phyloP scores from a whole-genome alignment of 2,888 invertebrate species.

The Diplolepis rosae region DNA sequence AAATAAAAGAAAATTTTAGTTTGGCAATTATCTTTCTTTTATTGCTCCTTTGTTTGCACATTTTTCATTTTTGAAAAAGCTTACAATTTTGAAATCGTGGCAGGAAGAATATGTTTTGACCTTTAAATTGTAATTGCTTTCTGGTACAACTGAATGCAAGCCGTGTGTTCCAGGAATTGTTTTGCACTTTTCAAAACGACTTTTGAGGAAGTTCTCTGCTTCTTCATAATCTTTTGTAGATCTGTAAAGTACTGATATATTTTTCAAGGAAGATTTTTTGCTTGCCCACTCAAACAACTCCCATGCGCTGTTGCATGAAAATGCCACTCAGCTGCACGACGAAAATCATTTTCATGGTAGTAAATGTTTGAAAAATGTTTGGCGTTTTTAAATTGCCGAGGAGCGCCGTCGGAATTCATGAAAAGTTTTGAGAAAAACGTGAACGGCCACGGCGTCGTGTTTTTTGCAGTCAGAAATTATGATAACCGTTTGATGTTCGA shows the following conservation, averaged over 20 bases:
- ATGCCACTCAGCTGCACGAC: constrained; percentile 34
- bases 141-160: constrained; percentile 26
- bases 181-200: constrained; percentile 31
- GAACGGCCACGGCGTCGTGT: constrained; percentile 25
- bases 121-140: not conserved
- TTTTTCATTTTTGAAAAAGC: no score
- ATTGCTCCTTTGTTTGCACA: no score
- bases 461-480: constrained; percentile 15
- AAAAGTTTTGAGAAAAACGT: constrained; percentile 28
- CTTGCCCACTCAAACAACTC: constrained; percentile 37
- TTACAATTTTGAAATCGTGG: no score
- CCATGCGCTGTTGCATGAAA: constrained; percentile 39
- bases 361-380: constrained; percentile 34
- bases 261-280: not conserved
- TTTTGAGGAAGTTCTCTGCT: constrained; percentile 11
- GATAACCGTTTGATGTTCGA: constrained; percentile 17
- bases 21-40: no score
- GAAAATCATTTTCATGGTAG: constrained; percentile 37
- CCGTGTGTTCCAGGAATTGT: constrained; percentile 28
- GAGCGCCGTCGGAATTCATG: constrained; percentile 33
- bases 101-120: constrained; percentile 1
- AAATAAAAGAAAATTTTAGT: no score
- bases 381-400: constrained; percentile 37
- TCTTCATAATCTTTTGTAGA: constrained; percentile 6
- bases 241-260: constrained; percentile 29